A percentile compares a stretch with the other conserved stretches of the same genome.
Evolutionary conservation across 2,888 invertebrate genomes (phyloP).

Genomic region (Lepidocyrtoides sp.): DNA sequence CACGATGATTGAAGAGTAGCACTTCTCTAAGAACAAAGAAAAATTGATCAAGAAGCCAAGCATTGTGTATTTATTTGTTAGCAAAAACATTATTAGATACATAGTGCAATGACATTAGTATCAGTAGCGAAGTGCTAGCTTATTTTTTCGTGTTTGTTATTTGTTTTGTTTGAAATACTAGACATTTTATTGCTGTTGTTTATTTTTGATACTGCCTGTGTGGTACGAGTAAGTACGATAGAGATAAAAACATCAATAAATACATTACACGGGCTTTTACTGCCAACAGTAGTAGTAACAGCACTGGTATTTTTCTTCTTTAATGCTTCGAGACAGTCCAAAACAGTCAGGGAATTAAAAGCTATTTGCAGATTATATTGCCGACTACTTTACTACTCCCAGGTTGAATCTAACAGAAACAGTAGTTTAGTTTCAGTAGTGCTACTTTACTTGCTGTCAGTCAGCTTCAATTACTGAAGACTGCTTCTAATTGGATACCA

Average conservation of each 20-base stretch:
- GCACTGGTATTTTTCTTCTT: neutral
- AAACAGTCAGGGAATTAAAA: constrained; percentile 48
- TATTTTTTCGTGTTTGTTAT: neutral
- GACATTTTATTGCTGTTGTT: neutral
- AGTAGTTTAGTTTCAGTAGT: constrained; percentile 54
- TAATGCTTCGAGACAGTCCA: neutral
- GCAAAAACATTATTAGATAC: neutral
- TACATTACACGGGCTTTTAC: neutral
- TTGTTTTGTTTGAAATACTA: constrained; percentile 8
- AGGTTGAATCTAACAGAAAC: too few species aligned
- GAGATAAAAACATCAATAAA: neutral
- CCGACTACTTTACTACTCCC: too few species aligned
- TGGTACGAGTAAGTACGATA: neutral
- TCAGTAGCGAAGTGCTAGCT: neutral
- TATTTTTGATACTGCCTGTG: neutral
- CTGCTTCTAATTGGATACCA: neutral
- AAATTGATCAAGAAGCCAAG: neutral
- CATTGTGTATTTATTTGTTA: neutral
- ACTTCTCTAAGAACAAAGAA: too few species aligned
- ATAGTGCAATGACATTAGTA: neutral
- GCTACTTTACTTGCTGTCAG: constrained; percentile 28
- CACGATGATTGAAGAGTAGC: neutral
- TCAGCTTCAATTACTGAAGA: constrained; percentile 52
- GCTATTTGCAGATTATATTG: constrained; percentile 64
- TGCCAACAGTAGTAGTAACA: neutral